Evolutionary conservation across 2,888 invertebrate genomes (phyloP).

Genomic region (Pharmacophagus antenor): DNA sequence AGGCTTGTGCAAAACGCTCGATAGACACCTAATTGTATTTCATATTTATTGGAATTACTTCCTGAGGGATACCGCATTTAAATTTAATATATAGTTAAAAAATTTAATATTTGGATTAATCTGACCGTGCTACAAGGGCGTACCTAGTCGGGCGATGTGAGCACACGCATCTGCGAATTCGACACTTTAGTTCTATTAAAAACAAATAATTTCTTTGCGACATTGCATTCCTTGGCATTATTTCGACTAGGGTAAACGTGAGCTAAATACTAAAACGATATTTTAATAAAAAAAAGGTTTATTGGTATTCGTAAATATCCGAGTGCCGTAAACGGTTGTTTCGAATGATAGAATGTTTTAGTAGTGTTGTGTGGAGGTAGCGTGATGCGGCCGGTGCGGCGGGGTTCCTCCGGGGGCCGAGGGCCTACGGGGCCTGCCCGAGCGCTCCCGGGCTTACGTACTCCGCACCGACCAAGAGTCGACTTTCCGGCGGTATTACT

Average conservation of each 20-base stretch:
- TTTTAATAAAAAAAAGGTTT: constrained; percentile 70
- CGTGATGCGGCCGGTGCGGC: constrained; percentile 38
- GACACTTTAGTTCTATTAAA: constrained; percentile 35
- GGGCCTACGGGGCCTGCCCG: constrained; percentile 73
- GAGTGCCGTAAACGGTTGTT: constrained; percentile 71
- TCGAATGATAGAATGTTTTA: constrained; percentile 59
- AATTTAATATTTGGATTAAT: constrained; percentile 43
- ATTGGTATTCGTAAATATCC: constrained; percentile 70
- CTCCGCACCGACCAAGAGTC: constrained; percentile 83
- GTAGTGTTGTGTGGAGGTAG: constrained; percentile 48
- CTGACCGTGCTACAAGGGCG: constrained; percentile 75
- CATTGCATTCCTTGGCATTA: constrained; percentile 74
- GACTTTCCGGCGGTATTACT: constrained; percentile 83
- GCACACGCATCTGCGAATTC: constrained; percentile 74
- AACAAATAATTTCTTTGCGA: constrained; percentile 46
- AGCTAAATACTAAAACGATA: constrained; percentile 71
- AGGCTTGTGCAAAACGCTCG: constrained; percentile 57
- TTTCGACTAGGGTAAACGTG: constrained; percentile 55
- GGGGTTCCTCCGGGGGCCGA: constrained; percentile 38
- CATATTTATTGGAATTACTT: constrained; percentile 67
- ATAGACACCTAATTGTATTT: constrained; percentile 56
- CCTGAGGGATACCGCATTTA: constrained; percentile 77
- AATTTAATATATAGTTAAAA: constrained; percentile 47
- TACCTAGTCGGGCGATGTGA: constrained; percentile 73
- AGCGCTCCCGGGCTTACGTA: constrained; percentile 78